phyloP scores from a whole-genome alignment of 2,888 invertebrate genomes.

The Helobdella robusta region DNA sequence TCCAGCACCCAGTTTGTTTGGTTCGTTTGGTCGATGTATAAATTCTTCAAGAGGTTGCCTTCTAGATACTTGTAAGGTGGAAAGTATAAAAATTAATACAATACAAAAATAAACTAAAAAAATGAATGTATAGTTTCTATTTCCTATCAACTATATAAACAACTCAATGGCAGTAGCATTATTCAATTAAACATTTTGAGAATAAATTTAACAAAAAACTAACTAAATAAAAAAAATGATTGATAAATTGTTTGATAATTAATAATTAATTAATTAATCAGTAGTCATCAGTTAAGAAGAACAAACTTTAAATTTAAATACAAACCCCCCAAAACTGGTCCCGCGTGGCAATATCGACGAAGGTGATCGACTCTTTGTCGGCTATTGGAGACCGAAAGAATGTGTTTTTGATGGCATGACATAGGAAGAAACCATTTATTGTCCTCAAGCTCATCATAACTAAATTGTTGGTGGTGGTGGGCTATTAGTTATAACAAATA shows the following conservation, averaged over 20 bases:
- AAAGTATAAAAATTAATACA: not conserved
- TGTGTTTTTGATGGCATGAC: constrained; percentile 12
- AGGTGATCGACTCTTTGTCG: constrained; percentile 1
- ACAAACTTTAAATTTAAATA: not conserved
- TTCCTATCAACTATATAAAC: not conserved
- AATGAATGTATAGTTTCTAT: not conserved
- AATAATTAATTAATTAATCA: too few species aligned
- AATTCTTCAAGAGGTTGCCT: not conserved
- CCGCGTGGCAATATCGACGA: constrained; percentile 11
- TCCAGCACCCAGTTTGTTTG: constrained; percentile 6
- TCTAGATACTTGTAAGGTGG: constrained; percentile 8
- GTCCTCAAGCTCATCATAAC: not conserved
- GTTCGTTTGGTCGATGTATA: not conserved
- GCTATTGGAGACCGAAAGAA: constrained; percentile 11
- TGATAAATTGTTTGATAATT: too few species aligned
- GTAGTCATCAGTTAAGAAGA: too few species aligned
- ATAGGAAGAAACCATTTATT: constrained; percentile 9
- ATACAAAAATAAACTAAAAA: not conserved
- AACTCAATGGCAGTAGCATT: not conserved
- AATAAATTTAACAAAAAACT: too few species aligned
- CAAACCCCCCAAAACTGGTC: constrained; percentile 13
- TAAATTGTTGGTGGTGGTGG: constrained; percentile 1
- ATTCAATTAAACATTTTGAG: not conserved
- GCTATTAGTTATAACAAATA: not conserved
- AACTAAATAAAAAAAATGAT: too few species aligned